A percentile compares a stretch with the other conserved stretches of the same genome.
Evolutionary conservation across 2,888 invertebrate genomes (phyloP).

Genomic region (Oeneis ivallda): DNA sequence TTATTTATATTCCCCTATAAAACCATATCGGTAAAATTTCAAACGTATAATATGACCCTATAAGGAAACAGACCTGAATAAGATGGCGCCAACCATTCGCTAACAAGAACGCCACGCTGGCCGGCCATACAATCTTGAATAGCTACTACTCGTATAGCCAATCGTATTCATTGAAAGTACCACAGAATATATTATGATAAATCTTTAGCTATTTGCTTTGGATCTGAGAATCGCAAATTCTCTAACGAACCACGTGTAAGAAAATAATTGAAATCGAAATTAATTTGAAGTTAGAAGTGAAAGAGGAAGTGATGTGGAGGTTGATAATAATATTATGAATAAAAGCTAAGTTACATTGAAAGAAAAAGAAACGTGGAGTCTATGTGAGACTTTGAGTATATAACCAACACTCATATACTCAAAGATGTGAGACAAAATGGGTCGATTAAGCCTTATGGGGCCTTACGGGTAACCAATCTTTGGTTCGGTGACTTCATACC

Average conservation of each 20-base stretch:
- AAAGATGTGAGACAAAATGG: neutral
- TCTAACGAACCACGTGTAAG: constrained; percentile 1
- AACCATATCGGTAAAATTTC: constrained; percentile 30
- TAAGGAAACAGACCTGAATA: constrained; percentile 47
- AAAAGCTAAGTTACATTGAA: neutral
- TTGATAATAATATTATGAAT: neutral
- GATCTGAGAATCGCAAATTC: neutral
- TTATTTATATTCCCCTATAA: constrained; percentile 20
- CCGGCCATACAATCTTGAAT: constrained; percentile 36
- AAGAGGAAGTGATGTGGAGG: neutral
- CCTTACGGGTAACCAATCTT: constrained; percentile 24
- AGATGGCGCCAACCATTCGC: constrained; percentile 60
- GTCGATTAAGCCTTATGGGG: constrained; percentile 8
- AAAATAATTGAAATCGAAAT: neutral
- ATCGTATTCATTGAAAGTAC: constrained; percentile 15
- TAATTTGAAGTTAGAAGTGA: neutral
- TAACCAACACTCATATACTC: too few species aligned
- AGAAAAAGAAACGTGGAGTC: neutral
- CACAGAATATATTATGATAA: neutral
- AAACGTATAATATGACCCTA: constrained; percentile 41
- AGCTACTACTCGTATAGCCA: constrained; percentile 1
- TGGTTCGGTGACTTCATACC: constrained; percentile 45
- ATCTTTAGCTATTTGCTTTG: constrained; percentile 13
- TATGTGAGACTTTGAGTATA: too few species aligned
- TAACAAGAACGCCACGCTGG: constrained; percentile 44